Percentiles rank a stretch among this genome's conserved stretches.
phyloP scores from a whole-genome alignment of 2,113 vertebrate genomes.

The Rhinoderma darwinii region DNA sequence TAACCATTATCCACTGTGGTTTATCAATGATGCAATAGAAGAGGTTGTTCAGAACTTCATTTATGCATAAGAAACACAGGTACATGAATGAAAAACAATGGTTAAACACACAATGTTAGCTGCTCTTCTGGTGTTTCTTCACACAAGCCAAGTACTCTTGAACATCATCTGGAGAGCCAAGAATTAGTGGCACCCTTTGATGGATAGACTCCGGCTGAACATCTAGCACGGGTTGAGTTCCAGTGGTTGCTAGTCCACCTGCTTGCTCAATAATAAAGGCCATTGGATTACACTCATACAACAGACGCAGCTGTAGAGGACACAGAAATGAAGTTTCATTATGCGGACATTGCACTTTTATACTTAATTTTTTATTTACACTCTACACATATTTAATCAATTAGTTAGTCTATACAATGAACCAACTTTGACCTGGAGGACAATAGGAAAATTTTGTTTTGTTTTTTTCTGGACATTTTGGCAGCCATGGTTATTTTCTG shows the following conservation, averaged over 20 bases:
- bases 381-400: not conserved
- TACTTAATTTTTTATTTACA: not conserved
- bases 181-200: conserved; percentile 88
- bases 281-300: conserved; percentile 98
- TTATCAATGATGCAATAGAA: not conserved
- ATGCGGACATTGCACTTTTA: not conserved
- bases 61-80: conserved; percentile 8
- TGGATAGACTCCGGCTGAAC: conserved; percentile 88
- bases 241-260: conserved; percentile 90
- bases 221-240: conserved; percentile 84
- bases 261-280: conserved; percentile 96
- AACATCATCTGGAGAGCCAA: conserved; percentile 90
- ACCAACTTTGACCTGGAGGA: too few species aligned
- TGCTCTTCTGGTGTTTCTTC: conserved; percentile 78
- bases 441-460: too few species aligned
- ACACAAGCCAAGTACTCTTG: conserved; percentile 89
- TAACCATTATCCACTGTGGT: too few species aligned
- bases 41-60: not conserved
- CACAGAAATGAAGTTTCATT: conserved; percentile 39
- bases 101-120: conserved; percentile 20
- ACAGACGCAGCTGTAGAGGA: conserved; percentile 82
- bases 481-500: too few species aligned
- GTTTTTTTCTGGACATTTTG: too few species aligned
- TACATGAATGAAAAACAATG: not conserved
- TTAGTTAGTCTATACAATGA: not conserved